Conservation (phyloP, 1,140 invertebrate genomes). For the Heliconius eleuchia region DNA sequence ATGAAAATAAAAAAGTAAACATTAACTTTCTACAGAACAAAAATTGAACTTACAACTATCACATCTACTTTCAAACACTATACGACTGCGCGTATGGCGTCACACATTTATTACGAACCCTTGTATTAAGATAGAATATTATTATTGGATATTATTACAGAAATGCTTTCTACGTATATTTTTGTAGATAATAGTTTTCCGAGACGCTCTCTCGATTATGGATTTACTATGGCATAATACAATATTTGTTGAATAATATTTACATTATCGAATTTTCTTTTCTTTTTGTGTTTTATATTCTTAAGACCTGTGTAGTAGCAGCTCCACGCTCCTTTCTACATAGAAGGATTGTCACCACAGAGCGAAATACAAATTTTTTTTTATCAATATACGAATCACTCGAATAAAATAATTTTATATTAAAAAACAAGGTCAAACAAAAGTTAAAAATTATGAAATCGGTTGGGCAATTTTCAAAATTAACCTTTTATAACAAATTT, state of each 20-base stretch:
- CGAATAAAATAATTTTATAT: no score
- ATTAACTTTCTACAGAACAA: not conserved
- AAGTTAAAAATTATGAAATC: not conserved
- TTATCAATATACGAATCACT: no score
- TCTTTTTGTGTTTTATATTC: not conserved
- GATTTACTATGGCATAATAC: not conserved
- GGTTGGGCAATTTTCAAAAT: not conserved
- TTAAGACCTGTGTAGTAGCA: not conserved
- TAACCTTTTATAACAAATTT: not conserved
- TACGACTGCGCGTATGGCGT: not conserved
- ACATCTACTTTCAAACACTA: not conserved
- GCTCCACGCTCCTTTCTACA: no score
- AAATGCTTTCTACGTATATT: not conserved
- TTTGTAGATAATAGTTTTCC: slow-evolving; percentile 2
- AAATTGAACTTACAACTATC: not conserved
- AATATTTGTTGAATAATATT: slow-evolving; percentile 8
- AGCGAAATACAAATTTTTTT: no score
- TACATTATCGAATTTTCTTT: not conserved
- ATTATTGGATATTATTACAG: not conserved
- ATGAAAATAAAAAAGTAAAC: not conserved
- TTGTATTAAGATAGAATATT: not conserved
- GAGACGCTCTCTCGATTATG: not conserved
- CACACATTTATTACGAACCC: slow-evolving; percentile 1
- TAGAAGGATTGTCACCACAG: no score
- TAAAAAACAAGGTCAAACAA: not conserved